Base-by-base conservation (phyloP, 2,888 invertebrate species). In the Eupeodes luniger region DNA sequence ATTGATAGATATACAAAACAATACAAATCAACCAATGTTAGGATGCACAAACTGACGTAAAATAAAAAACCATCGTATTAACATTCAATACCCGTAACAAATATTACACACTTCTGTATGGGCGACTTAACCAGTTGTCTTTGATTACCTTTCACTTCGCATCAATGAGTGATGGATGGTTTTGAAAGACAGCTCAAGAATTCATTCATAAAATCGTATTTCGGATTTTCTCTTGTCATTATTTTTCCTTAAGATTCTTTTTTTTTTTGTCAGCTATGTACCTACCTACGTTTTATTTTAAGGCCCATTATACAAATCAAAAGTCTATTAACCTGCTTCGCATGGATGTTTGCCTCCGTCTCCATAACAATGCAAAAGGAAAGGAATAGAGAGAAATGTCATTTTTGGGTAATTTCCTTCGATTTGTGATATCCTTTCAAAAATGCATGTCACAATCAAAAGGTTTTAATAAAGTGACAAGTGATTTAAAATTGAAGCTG, bases 121-220 rank as follows among this genome's bases (percentile, higher is more conserved):
- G 51, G 64, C 67, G 53, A 47, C 74, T 80, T 57, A 57, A 81
- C 76, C 57, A 66, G 76, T 76, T 81, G 49, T 49, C 57, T 81
- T 81, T 72, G 81, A 81, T 77, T 67, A 81, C 72, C 85, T 86
- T 82, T 82, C 78, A 86, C 69, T 69, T 81, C 59, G 62, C 44
- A 72, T 57, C 44, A 57, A 57, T 44, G 55, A 82, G 59, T 86
- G 86, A 83, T 57, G 57, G 79, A 82, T 86, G 86, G 69, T 75
- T 14, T 57, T 79, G 75, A 12, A 40, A 70, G 75, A 62, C 59
- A 82, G 64, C 44, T 64, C 62, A 62, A 75, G 51, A 82, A 75
- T 79, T 86, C 82, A 86, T 86, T 86, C 78, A 82, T 79, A 49
- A 77, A 69, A 51, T 55, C n/a, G 5, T n/a, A n/a, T 70, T 62